Evolutionary conservation across 2,113 vertebrate genomes (phyloP).

Genomic region (Pseudorasbora parva): DNA sequence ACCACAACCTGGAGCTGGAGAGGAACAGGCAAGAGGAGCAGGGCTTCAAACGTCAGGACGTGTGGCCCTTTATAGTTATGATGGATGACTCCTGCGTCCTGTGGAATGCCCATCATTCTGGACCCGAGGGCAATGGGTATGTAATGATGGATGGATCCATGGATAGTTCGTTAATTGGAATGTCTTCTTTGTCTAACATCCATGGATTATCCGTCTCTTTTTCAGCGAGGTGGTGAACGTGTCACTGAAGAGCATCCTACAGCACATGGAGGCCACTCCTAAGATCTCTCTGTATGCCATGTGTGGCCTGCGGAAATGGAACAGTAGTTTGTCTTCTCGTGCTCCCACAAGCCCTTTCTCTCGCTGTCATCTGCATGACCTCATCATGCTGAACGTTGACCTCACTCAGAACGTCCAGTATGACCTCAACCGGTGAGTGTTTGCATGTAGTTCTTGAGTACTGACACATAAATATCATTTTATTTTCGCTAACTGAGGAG

Average conservation of each 20-base stretch:
- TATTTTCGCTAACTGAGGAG: no score
- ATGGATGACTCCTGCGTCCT: slow-evolving; percentile 97
- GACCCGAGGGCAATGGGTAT: slow-evolving; percentile 80
- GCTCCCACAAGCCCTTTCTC: slow-evolving; percentile 79
- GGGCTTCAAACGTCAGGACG: slow-evolving; percentile 88
- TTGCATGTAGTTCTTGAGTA: not conserved
- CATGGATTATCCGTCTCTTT: slow-evolving; percentile 60
- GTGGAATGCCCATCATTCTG: slow-evolving; percentile 85
- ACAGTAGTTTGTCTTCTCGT: slow-evolving; percentile 77
- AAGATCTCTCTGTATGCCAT: slow-evolving; percentile 92
- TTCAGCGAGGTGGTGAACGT: slow-evolving; percentile 83
- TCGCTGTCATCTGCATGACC: slow-evolving; percentile 91
- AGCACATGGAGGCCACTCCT: slow-evolving; percentile 93
- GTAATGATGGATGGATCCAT: not conserved
- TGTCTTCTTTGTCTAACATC: not conserved
- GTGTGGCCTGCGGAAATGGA: slow-evolving; percentile 92
- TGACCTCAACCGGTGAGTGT: slow-evolving; percentile 90
- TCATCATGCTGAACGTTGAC: slow-evolving; percentile 93
- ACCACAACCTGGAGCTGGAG: slow-evolving; percentile 96
- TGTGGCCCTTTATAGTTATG: slow-evolving; percentile 96
- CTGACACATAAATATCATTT: not conserved
- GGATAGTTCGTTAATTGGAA: not conserved
- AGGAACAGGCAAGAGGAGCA: slow-evolving; percentile 92
- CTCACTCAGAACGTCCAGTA: slow-evolving; percentile 97
- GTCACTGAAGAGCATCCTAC: slow-evolving; percentile 88